Base-by-base conservation (phyloP, 2,797 vertebrate genomes). In the Pipistrellus kuhlii region DNA sequence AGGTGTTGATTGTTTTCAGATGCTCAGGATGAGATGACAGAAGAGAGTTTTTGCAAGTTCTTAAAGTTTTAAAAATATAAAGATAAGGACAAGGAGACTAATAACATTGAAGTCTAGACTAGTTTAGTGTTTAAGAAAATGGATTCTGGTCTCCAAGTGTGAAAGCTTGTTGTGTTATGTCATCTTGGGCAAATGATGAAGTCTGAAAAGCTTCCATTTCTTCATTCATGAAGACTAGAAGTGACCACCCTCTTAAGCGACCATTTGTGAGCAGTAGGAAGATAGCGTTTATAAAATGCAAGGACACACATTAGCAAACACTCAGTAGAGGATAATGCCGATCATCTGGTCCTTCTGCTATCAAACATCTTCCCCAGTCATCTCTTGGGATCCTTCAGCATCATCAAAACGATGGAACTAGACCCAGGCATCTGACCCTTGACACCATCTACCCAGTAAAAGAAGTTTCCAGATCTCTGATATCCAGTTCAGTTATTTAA, bases 1-100 rank as follows among this genome's bases (percentile, higher is more conserved):
- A 97, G 93, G 96, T 96, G 95, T 94, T 97, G 95, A 97, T 96
- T 97, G 85, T 96, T 96, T 96, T 93, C 93, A 97, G 94, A 96
- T 97, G 91, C 91, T 95, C 62, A 30, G 59, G 62, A 88, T 93
- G 82, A 85, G 35, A 82, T 66, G 73, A 84, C 69, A 73, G 69
- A 76, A 57, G 62, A 90, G 77, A 48, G 14, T 27, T 84, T 88
- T 86, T 48, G 55, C 57, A 96, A 75, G 44, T 92, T 59, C 69
- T 88, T 90, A 64, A 93, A 93, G 62, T 75, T 88, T 86, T 91
- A 8, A 32, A 32, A 44, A 44, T 44, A 44, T 44, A 87, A 95
- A 94, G 6, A 27, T 46, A 41, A 83, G 51, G 68, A 77, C 48
- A 53, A 13, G 27, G 14, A 23, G 14, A 20, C 38, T 76, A 75